Base-by-base conservation (phyloP, 2,888 invertebrate species). In the Eristalis intricaria region DNA sequence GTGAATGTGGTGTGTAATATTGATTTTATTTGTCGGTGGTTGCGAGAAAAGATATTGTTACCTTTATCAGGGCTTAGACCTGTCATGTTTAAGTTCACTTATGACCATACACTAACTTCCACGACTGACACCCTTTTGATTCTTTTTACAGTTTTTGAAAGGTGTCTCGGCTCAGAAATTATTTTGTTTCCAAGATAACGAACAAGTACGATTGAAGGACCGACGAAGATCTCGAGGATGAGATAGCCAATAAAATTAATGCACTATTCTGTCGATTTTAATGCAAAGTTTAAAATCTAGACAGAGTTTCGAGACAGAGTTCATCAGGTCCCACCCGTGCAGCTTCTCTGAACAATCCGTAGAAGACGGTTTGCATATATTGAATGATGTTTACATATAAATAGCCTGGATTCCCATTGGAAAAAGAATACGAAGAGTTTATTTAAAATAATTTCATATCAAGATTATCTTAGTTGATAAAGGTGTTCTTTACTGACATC, bases 211-310 rank as follows among this genome's bases (percentile, higher is more conserved):
- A 38, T 68, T 68, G 77, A 83, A 68, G 77, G 71, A 66, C 60
- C 23, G 50, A 63, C 40, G 58, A 66, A 78, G 78, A 86, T 82
- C 74, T 79, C 43, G 60, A 78, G n/a, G 65, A 78, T 58, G 71
- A 82, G 78, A 82, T 86, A 86, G 66, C 66, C 56, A 32, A 78
- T 38, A 40, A 66, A 78, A 63, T 69, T 38, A 82, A 74, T 77
- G 35, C 73, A 78, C 82, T 83, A 83, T 78, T 83, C 78, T 75
- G 78, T 61, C 78, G 66, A 78, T 83, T 83, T 82, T 82, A 56
- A 86, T 86, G 86, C 86, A 83, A 86, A 66, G 73, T 78, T 74
- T 78, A 38, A 63, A 61, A 61, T 58, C 32, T 64, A 64, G 64
- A 80, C 66, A 81, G 63, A 63, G 65, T 70, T 80, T 61, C n/a